Base-by-base conservation (phyloP, 2,888 invertebrate genomes). In the Tipula vernalis region DNA sequence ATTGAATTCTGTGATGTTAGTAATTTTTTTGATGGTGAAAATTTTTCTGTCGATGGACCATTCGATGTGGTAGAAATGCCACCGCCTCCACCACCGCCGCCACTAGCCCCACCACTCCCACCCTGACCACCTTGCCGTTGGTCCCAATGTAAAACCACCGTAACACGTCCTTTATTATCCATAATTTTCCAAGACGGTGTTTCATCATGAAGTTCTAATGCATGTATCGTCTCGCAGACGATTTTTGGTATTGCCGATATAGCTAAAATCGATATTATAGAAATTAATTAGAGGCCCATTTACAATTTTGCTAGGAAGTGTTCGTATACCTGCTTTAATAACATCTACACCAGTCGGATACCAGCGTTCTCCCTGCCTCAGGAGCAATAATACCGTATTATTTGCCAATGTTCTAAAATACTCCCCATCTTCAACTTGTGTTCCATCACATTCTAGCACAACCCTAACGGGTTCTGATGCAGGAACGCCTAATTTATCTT, bases 111-210 rank as follows among this genome's bases (percentile, higher is more conserved):
- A 89, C 91, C 91, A 88, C 92, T 90, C 87, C 91, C 92, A 89
- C 90, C 91, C 88, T 90, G 92, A 89, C 94, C 93, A 90, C 93
- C 94, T 92, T 94, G 95, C 90, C 96, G 95, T 93, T 97, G 97
- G 94, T 98, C 98, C 98, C 98, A 98, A 93, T 98, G 97, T 92
- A 98, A 94, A 92, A 98, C 98, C 93, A 98, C 97, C 91, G 98
- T 98, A 93, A 98, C 97, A 92, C 97, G 96, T 92, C 98, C 98
- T 94, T 97, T 97, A 95, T 97, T 97, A 95, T 98, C 98, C 97
- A 98, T 98, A 94, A 98, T 98, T 93, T 98, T 98, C 98, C 98
- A 98, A 93, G 97, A 97, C 91, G 98, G 98, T 92, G 97, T 97
- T 93, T 98, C 97, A 96, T 97, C 97, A 94, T 97, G 97, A 92